Base-by-base conservation (phyloP, 37 sponge, comb jelly and placozoan species). In the Theonella swinhoei region DNA sequence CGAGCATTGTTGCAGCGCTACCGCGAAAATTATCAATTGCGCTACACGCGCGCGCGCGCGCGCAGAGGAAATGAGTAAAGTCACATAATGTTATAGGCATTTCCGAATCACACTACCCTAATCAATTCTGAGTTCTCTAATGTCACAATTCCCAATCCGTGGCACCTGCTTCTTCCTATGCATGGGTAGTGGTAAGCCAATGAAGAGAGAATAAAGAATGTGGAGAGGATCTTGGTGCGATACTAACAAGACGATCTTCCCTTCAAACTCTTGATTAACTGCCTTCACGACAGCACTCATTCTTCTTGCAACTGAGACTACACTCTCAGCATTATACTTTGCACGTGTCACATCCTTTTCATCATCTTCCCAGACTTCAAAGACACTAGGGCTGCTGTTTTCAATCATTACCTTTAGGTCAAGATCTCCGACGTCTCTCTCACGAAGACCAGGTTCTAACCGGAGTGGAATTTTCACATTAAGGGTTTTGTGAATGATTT, bases 171-270 rank as follows among this genome's bases (percentile, higher is more conserved):
- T 47, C 54, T 47, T 8, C n/a, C n/a, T n/a, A 41, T 76, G 79
- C 36, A 73, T 58, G 28, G 32, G 9, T 0, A 79, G 87, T 0
- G 66, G 65, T 0, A 86, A 23, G 0, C 80, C 80, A 25, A 42
- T 60, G 39, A 71, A 79, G 23, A 72, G 26, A n/a, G 80, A 25
- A 20, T 8, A 28, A 23, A 86, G 77, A 28, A 68, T 29, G 3
- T 65, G 75, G 28, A 79, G 35, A 11, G 87, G 87, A 26, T 86
- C 87, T 5, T 72, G 74, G 67, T 86, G 87, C 29, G 87, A 86
- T 5, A 79, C 73, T 4, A 86, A 65, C 1, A 86, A 29, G 26
- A 80, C 35, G 36, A 80, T 72, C 36, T 29, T 79, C 4, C 58
- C 68, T 0, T 23, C 68, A 61, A 30, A 79, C 66, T 79, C 75